phyloP scores from a whole-genome alignment of 2,797 vertebrate species.

The Iguana delicatissima region DNA sequence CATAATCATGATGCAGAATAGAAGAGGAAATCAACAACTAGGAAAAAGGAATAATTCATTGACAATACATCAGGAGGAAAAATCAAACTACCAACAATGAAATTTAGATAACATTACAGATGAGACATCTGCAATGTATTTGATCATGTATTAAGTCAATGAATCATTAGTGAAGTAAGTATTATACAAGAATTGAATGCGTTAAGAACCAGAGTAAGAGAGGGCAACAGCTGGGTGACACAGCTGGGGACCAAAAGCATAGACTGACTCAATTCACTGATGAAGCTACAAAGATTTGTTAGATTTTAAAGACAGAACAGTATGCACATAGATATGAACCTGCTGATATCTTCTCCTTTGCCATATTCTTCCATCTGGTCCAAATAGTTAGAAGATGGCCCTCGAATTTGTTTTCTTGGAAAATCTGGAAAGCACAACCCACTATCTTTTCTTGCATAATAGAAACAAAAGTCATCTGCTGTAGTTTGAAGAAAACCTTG shows the following conservation, averaged over 20 bases:
- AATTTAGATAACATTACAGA: constrained; percentile 60
- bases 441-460: constrained; percentile 91
- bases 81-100: constrained; percentile 56
- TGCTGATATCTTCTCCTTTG: constrained; percentile 94
- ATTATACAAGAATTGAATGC: constrained; percentile 66
- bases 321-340: constrained; percentile 88
- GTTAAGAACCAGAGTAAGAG: constrained; percentile 64
- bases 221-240: constrained; percentile 76
- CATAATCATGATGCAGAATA: not conserved
- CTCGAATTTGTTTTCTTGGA: constrained; percentile 92
- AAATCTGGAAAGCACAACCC: constrained; percentile 98
- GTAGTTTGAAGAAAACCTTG: constrained; percentile 97
- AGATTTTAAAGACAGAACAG: constrained; percentile 74
- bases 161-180: constrained; percentile 68
- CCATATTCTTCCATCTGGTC: constrained; percentile 91
- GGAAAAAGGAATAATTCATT: constrained; percentile 38
- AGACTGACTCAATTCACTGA: constrained; percentile 72
- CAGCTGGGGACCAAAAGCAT: constrained; percentile 72
- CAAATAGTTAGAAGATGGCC: constrained; percentile 96
- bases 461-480: constrained; percentile 97
- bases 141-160: constrained; percentile 64
- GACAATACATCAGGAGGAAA: constrained; percentile 47
- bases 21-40: constrained; percentile 30
- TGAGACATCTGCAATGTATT: constrained; percentile 60
- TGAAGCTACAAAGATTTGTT: constrained; percentile 74